Percentiles rank a stretch among this genome's conserved stretches.
Conservation (phyloP, 2,888 invertebrate species). For the Pyrrhosoma nymphula region DNA sequence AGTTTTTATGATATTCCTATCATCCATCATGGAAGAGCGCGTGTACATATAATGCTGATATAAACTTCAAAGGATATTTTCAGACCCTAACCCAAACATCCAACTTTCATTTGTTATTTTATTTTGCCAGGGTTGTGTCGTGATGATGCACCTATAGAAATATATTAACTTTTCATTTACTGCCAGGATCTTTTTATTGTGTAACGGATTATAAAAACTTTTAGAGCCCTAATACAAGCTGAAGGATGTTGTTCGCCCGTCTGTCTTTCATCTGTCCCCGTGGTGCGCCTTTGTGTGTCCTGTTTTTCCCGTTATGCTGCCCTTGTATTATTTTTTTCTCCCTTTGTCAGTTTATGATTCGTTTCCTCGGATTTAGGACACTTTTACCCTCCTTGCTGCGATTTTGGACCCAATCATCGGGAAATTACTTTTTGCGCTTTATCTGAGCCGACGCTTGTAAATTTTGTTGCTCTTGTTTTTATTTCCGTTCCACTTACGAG, state of each 20-base stretch:
- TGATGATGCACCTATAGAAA: too few species aligned
- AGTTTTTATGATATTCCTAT: too few species aligned
- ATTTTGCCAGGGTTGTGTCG: too few species aligned
- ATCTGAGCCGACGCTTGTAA: not conserved
- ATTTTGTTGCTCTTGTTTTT: not conserved
- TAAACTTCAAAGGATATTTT: too few species aligned
- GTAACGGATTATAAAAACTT: not conserved
- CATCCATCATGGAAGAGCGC: too few species aligned
- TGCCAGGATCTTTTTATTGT: not conserved
- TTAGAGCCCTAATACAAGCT: not conserved
- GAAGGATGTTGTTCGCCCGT: not conserved
- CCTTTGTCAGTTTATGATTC: not conserved
- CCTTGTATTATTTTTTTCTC: not conserved
- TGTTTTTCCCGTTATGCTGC: not conserved
- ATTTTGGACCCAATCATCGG: conserved; percentile 15
- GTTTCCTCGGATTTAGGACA: not conserved
- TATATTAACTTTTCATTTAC: too few species aligned
- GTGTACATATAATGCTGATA: too few species aligned
- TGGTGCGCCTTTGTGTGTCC: not conserved
- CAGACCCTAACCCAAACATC: too few species aligned
- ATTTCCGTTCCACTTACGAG: not conserved
- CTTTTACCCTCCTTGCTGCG: not conserved
- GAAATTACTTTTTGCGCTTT: not conserved
- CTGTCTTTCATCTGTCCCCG: not conserved
- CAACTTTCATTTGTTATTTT: too few species aligned